A percentile compares a stretch with the other conserved stretches of the same genome.
Evolutionary conservation across 1,140 invertebrate species (phyloP).

Genomic region (Aradophagus sp.): DNA sequence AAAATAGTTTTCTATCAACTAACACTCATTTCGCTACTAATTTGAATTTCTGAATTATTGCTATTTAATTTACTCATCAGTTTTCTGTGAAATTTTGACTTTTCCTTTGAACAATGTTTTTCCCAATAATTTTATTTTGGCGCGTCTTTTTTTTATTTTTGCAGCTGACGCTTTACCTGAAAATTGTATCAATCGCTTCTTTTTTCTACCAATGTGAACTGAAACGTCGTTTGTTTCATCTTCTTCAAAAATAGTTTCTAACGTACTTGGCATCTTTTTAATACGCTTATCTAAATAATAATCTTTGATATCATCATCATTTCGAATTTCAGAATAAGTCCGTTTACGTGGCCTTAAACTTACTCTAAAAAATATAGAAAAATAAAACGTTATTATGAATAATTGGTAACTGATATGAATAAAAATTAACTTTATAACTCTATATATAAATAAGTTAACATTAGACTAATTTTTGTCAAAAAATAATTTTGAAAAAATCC

Average conservation of each 20-base stretch:
- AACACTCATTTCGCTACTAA: conserved; percentile 3
- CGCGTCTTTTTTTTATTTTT: conserved; percentile 68
- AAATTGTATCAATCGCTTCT: conserved; percentile 68
- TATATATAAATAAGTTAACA: no score
- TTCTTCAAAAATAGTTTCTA: conserved; percentile 73
- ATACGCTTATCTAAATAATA: conserved; percentile 69
- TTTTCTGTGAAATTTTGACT: conserved; percentile 60
- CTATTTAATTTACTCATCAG: conserved; percentile 63
- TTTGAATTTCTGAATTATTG: conserved; percentile 48
- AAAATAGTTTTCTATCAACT: conserved; percentile 4
- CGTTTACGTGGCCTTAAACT: conserved; percentile 66
- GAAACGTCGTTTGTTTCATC: conserved; percentile 51
- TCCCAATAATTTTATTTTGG: conserved; percentile 66
- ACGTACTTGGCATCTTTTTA: conserved; percentile 60
- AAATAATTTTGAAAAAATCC: no score
- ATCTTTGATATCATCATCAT: conserved; percentile 58
- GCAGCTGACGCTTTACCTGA: conserved; percentile 42
- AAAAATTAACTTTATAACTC: no score
- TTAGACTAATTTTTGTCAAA: no score
- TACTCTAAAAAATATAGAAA: conserved; percentile 58
- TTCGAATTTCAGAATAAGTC: conserved; percentile 58
- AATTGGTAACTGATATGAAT: conserved; percentile 2
- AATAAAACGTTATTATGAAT: background rate
- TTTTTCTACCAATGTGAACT: conserved; percentile 62
- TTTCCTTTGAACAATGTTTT: conserved; percentile 53